These are phyloP conservation scores for Diplodus sargus DNA, from an alignment of 2,797 vertebrate species.

Conservation along the genomic window DNA sequence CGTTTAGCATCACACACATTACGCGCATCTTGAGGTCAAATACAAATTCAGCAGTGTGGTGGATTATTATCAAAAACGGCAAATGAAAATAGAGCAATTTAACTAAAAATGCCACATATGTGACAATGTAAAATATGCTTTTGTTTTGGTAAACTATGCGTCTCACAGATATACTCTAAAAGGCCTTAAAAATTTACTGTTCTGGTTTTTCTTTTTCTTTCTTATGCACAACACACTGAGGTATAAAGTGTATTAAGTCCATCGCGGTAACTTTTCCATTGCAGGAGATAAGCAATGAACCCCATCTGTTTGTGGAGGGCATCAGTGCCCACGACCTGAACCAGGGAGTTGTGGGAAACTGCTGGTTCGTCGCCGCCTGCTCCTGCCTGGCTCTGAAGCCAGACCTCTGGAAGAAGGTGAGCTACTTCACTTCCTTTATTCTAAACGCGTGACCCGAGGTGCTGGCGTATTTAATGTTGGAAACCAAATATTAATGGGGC, in stretches of 20 bases:
- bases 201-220: background rate
- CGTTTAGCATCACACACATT: background rate
- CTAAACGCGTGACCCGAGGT: background rate
- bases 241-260: background rate
- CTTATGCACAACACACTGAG: too few species aligned
- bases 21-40: too few species aligned
- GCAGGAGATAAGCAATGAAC: conserved; percentile 89
- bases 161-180: background rate
- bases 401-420: conserved; percentile 91
- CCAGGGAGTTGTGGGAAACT: conserved; percentile 93
- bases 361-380: conserved; percentile 95
- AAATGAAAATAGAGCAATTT: too few species aligned
- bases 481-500: background rate
- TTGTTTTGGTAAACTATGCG: too few species aligned
- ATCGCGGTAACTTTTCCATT: background rate
- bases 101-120: too few species aligned
- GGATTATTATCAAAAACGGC: too few species aligned
- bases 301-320: conserved; percentile 91
- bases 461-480: background rate
- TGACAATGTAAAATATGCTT: too few species aligned
- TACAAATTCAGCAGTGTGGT: too few species aligned
- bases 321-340: conserved; percentile 93
- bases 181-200: background rate
- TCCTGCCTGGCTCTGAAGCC: conserved; percentile 93
- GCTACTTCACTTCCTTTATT: background rate